A percentile compares a stretch with the other conserved stretches of the same genome.
Evolutionary conservation across 2,113 vertebrate genomes (phyloP).

Genomic region (Thamnophis sirtalis): DNA sequence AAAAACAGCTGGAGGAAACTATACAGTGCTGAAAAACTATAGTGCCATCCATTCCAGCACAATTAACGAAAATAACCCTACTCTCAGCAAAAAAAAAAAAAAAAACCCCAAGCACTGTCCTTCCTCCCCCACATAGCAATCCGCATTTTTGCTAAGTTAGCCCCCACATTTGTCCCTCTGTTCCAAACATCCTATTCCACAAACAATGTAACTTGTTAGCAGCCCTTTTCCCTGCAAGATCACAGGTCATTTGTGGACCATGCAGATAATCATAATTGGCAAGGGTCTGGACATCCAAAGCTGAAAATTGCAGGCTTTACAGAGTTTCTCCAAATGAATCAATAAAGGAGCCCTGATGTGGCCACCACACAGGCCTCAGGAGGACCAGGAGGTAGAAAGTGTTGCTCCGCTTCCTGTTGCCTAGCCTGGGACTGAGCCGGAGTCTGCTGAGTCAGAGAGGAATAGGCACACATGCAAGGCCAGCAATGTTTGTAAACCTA

Average conservation of each 20-base stretch:
- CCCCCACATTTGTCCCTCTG: not conserved
- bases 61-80: not conserved
- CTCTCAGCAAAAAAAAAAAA: not conserved
- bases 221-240: not conserved
- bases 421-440: not conserved
- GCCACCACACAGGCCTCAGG: not conserved
- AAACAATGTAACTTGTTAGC: not conserved
- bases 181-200: not conserved
- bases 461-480: not conserved
- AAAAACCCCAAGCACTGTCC: not conserved
- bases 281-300: not conserved
- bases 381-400: not conserved
- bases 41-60: not conserved
- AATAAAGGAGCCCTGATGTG: not conserved
- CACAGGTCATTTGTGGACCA: not conserved
- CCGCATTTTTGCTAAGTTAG: not conserved
- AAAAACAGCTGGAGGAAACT: not conserved
- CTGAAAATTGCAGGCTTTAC: not conserved
- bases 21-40: not conserved
- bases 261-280: not conserved
- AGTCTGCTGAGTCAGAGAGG: constrained; percentile 13
- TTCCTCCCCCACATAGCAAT: not conserved
- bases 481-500: constrained; percentile 31
- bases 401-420: not conserved
- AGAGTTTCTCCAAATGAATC: not conserved